phyloP scores from a whole-genome alignment of 1,140 invertebrate genomes.

The Drosophila micromelanica region DNA sequence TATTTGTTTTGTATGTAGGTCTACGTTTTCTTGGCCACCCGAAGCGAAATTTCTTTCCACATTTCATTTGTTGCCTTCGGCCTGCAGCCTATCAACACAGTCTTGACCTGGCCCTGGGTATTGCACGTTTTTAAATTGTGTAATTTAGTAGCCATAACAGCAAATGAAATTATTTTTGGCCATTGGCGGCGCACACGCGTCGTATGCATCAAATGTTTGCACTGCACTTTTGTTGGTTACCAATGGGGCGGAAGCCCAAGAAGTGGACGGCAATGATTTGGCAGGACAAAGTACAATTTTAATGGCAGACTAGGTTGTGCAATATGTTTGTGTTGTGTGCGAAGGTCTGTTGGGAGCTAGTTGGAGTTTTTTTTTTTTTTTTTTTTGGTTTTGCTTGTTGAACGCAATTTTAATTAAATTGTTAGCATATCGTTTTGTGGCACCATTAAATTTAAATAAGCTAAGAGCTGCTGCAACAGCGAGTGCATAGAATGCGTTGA shows the following conservation, averaged over 20 bases:
- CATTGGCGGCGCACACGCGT: conserved; percentile 17
- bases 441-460: conserved; percentile 57
- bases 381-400: conserved; percentile 18
- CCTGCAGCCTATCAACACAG: neutral
- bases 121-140: conserved; percentile 12
- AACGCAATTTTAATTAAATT: conserved; percentile 68
- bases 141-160: conserved; percentile 71
- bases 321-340: neutral
- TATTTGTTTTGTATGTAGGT: too few species aligned
- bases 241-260: conserved; percentile 4
- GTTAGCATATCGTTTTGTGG: conserved; percentile 57
- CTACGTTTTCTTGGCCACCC: too few species aligned
- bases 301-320: conserved; percentile 10
- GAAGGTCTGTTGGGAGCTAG: conserved; percentile 1
- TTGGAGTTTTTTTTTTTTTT: conserved; percentile 15
- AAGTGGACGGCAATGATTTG: conserved; percentile 19
- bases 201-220: conserved; percentile 68
- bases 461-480: conserved; percentile 2
- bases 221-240: conserved; percentile 45
- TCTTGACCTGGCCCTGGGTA: neutral
- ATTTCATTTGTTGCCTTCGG: too few species aligned
- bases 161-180: conserved; percentile 68
- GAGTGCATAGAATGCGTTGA: conserved; percentile 14
- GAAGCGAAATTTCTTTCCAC: too few species aligned
- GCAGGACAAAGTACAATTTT: conserved; percentile 9